These are phyloP conservation scores for Neodiprion virginianus DNA, from an alignment of 1,140 invertebrate genomes.

Conservation along the genomic window DNA sequence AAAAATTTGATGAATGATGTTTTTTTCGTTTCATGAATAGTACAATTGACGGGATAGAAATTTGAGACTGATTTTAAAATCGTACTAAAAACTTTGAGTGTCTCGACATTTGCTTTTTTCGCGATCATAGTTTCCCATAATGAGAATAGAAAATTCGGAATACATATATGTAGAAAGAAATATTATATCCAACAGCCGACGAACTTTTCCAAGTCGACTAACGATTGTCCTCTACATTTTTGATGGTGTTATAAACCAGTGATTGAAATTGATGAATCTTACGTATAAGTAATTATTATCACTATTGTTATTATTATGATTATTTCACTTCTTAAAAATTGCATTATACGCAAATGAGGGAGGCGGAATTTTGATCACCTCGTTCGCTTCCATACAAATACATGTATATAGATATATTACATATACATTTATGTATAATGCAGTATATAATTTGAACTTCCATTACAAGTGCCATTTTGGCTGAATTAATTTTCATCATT, in stretches of 20 bases:
- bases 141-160: background rate
- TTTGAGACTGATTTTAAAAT: background rate
- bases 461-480: too few relatives aligned
- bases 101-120: too few relatives aligned
- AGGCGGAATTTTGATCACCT: background rate
- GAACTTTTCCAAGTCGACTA: background rate
- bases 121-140: background rate
- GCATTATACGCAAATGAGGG: background rate
- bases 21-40: background rate
- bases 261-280: background rate
- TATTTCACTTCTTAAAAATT: background rate
- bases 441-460: too few relatives aligned
- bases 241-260: constrained; percentile 18
- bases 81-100: too few relatives aligned
- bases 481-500: too few relatives aligned
- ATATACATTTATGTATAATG: background rate
- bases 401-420: background rate
- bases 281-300: background rate
- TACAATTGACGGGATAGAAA: background rate
- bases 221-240: constrained; percentile 17
- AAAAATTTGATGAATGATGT: too few relatives aligned
- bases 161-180: background rate
- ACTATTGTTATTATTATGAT: background rate
- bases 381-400: background rate
- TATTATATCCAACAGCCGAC: background rate